These are phyloP conservation scores for Pissodes strobi DNA, from an alignment of 1,140 invertebrate genomes.

Conservation along the genomic window DNA sequence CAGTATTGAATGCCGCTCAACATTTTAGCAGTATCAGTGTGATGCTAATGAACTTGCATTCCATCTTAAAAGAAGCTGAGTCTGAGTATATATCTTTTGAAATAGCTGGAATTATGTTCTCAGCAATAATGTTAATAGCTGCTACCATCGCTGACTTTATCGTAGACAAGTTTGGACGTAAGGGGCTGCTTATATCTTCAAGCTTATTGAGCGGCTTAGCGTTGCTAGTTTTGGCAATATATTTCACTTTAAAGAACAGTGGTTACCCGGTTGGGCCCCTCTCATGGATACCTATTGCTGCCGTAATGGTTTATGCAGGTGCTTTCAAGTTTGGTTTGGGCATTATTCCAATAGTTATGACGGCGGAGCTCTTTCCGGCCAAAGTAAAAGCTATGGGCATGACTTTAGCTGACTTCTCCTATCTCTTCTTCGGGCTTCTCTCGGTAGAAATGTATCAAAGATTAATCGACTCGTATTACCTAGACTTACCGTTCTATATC, in stretches of 20 bases:
- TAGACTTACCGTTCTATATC: slow-evolving; percentile 67
- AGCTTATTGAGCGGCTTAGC: slow-evolving; percentile 45
- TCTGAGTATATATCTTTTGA: slow-evolving; percentile 43
- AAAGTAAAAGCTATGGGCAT: slow-evolving; percentile 61
- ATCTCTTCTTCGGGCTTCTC: slow-evolving; percentile 61
- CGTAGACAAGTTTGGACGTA: slow-evolving; percentile 49
- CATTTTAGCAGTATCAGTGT: slow-evolving; percentile 60
- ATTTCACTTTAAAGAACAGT: slow-evolving; percentile 49
- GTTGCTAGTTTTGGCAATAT: slow-evolving; percentile 45
- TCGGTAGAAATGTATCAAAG: slow-evolving; percentile 68
- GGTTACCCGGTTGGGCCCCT: slow-evolving; percentile 31
- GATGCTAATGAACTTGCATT: slow-evolving; percentile 63
- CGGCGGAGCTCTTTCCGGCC: slow-evolving; percentile 69
- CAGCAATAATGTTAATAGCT: slow-evolving; percentile 47
- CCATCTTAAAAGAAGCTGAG: slow-evolving; percentile 55
- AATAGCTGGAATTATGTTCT: slow-evolving; percentile 49
- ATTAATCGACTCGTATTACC: slow-evolving; percentile 57
- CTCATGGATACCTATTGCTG: slow-evolving; percentile 49
- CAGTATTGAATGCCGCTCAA: slow-evolving; percentile 62
- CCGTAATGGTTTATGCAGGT: slow-evolving; percentile 48
- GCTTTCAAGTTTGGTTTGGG: slow-evolving; percentile 52
- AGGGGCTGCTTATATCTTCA: slow-evolving; percentile 46
- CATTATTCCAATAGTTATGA: slow-evolving; percentile 73
- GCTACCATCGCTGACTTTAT: slow-evolving; percentile 41
- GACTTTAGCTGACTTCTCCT: slow-evolving; percentile 49